Conservation (phyloP, 2,113 vertebrate species). For the Smithornis capensis region DNA sequence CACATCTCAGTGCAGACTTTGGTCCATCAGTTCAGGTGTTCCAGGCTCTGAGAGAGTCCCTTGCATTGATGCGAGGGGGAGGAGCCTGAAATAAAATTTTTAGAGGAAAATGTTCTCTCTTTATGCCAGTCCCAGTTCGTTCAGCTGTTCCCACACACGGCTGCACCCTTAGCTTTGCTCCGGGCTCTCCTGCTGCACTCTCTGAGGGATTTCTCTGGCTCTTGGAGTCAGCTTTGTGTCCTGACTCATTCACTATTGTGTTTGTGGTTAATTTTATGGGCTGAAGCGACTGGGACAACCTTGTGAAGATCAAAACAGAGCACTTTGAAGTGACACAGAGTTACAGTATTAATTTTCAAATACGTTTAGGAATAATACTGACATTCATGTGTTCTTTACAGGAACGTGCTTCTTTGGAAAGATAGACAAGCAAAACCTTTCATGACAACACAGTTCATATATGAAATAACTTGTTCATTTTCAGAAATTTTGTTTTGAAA, state of each 20-base stretch:
- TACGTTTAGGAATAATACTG: not conserved
- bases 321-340: not conserved
- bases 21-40: not conserved
- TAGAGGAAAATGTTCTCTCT: not conserved
- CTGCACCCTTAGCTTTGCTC: not conserved
- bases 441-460: not conserved
- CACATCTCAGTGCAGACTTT: not conserved
- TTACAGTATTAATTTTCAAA: not conserved
- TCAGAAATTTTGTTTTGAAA: not conserved
- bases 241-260: conserved; percentile 13
- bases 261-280: not conserved
- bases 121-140: not conserved
- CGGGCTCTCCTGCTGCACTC: not conserved
- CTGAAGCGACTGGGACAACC: not conserved
- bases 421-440: not conserved
- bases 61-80: not conserved
- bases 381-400: not conserved
- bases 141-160: not conserved
- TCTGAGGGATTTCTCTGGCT: not conserved
- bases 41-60: not conserved
- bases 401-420: not conserved
- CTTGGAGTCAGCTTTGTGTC: not conserved
- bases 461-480: not conserved
- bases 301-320: conserved; percentile 19
- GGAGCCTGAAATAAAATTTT: not conserved